Evolutionary conservation across 2,888 invertebrate genomes (phyloP), one percentile per base, ranked within the genome.

Genomic region (Amphipoea lucens): DNA sequence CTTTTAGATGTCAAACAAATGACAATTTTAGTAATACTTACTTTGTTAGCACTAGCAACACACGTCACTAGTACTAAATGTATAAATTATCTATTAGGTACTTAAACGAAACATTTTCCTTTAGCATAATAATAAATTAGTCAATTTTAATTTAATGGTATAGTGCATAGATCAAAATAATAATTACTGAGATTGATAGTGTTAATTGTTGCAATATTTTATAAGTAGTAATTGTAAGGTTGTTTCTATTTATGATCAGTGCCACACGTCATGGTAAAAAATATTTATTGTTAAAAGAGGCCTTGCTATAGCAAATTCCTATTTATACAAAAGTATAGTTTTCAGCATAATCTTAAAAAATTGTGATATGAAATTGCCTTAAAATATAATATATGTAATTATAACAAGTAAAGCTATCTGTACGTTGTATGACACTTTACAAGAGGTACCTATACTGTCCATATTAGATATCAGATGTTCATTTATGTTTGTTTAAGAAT

Each of bases 361-460:
- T 91, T 96, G 96, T 96, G 96, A 96, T 96, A 96, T 93, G 82
- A 94, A 92, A 94, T 94, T 96, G 95, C 95, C 96, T 95, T 95
- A 85, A 78, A 89, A 82, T 85, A 85, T 78, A 85, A 84, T 85
- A 82, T 87, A 85, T 29, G 1, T 29, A 29, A 29, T 29, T 29
- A 29, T 84, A 80, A 77, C 87, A 84, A 84, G 78, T 81, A 79
- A 82, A 82, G n/a, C 51, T 80, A 83, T 86, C 75, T 84, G 78
- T 84, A 77, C 73, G 76, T 82, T 67, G 79, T 70, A 51, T 42
- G 65, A 76, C 77, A 79, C 71, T 91, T 90, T 90, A 92, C 89
- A 91, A 88, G 88, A 78, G 88, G 89, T 92, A 92, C 90, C 88
- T 91, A 89, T 90, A 91, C 87, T 92, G 90, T 91, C 89, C 91